Percentiles rank a stretch among this genome's conserved stretches.
phyloP scores from a whole-genome alignment of 2,888 invertebrate species.

The Drosophila austrosaltans region DNA sequence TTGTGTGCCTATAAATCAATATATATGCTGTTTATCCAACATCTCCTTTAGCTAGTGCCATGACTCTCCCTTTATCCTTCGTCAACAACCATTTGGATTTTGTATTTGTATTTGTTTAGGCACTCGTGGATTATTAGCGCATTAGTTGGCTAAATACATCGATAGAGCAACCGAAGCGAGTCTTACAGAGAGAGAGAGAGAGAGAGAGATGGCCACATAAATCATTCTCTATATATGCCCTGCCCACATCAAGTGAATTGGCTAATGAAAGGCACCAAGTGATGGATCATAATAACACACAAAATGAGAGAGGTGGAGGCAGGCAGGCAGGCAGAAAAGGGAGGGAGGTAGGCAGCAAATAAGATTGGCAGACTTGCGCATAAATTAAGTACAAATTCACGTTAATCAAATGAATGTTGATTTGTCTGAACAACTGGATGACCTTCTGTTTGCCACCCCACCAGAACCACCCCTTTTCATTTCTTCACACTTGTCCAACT shows the following conservation, averaged over 20 bases:
- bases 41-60: too few species aligned
- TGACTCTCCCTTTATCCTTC: background rate
- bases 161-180: slow-evolving; percentile 45
- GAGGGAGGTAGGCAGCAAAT: background rate
- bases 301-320: slow-evolving; percentile 23
- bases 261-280: slow-evolving; percentile 22
- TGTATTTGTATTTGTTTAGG: slow-evolving; percentile 67
- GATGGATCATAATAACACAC: slow-evolving; percentile 64
- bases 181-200: background rate
- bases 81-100: slow-evolving; percentile 33
- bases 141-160: slow-evolving; percentile 71
- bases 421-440: slow-evolving; percentile 35
- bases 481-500: too few species aligned
- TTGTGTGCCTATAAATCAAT: slow-evolving; percentile 21
- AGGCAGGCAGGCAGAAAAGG: background rate
- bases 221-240: slow-evolving; percentile 33
- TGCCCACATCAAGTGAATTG: slow-evolving; percentile 5
- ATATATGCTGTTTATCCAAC: too few species aligned
- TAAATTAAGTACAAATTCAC: slow-evolving; percentile 74
- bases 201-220: slow-evolving; percentile 41
- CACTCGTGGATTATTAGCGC: slow-evolving; percentile 75
- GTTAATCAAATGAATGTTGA: slow-evolving; percentile 76
- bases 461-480: slow-evolving; percentile 8
- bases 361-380: slow-evolving; percentile 56
- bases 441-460: background rate